Percentiles rank a stretch among this genome's conserved stretches.
phyloP scores from a whole-genome alignment of 2,113 vertebrate genomes.

The Crocuta crocuta region DNA sequence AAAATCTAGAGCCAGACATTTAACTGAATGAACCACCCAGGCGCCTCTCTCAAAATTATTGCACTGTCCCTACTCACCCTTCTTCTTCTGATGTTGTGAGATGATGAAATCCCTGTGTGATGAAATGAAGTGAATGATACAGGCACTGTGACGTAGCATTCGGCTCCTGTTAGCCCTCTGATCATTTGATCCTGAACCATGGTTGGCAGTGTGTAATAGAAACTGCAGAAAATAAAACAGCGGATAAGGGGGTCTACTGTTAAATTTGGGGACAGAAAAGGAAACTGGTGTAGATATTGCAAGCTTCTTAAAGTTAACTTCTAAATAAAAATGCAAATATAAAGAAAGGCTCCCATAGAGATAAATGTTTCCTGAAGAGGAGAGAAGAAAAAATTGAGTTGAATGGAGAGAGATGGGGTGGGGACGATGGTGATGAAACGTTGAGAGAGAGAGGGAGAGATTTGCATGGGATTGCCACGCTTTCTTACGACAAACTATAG shows the following conservation, averaged over 20 bases:
- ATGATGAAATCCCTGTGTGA: not conserved
- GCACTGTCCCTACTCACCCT: not conserved
- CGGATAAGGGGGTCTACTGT: not conserved
- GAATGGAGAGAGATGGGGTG: not conserved
- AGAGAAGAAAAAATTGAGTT: not conserved
- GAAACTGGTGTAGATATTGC: not conserved
- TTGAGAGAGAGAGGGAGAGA: not conserved
- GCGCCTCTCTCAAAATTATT: too few species aligned
- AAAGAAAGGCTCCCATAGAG: not conserved
- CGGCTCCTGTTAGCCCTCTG: not conserved
- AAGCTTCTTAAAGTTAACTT: conserved; percentile 43
- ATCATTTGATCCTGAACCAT: not conserved
- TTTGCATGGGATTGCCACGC: not conserved
- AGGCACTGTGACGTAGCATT: not conserved
- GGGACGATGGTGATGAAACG: not conserved
- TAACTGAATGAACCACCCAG: too few species aligned
- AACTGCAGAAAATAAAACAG: not conserved
- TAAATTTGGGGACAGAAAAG: not conserved
- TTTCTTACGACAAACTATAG: not conserved
- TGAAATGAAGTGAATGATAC: not conserved
- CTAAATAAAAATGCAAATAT: not conserved
- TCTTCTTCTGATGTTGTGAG: not conserved
- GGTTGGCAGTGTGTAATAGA: not conserved
- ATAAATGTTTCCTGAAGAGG: not conserved
- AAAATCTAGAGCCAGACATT: too few species aligned